A percentile compares a stretch with the other conserved stretches of the same genome.
These are phyloP conservation scores for Columba guinea DNA, from an alignment of 2,797 vertebrate genomes.

Conservation along the genomic window DNA sequence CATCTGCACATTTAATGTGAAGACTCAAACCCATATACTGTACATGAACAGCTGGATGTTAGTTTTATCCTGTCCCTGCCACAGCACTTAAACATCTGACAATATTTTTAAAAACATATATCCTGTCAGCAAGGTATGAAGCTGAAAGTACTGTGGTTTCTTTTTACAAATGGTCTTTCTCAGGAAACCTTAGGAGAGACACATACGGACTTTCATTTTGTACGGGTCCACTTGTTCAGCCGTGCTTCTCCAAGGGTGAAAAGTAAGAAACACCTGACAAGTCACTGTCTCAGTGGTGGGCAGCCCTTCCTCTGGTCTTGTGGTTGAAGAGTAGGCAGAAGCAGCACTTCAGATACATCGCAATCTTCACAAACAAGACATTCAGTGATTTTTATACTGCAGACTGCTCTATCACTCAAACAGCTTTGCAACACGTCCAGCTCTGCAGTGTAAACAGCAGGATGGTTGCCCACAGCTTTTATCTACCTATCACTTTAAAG, in stretches of 20 bases:
- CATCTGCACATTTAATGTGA: background rate
- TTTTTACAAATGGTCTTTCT: background rate
- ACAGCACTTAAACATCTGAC: background rate
- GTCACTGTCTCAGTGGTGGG: background rate
- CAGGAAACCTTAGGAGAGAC: background rate
- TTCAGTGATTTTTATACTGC: background rate
- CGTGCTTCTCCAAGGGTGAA: background rate
- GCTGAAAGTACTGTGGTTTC: background rate
- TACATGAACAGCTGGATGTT: background rate
- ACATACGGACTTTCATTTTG: fast-evolving
- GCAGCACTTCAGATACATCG: background rate
- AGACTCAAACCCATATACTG: fast-evolving
- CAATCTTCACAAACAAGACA: background rate
- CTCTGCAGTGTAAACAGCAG: background rate
- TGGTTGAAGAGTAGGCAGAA: background rate
- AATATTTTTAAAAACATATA: background rate
- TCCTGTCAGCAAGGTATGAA: background rate
- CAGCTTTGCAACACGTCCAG: background rate
- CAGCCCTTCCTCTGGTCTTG: background rate
- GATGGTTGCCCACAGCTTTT: background rate
- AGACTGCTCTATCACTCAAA: background rate
- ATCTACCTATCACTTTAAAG: background rate
- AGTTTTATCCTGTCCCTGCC: background rate
- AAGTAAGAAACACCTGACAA: background rate
- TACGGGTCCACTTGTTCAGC: background rate